Percentiles rank a stretch among this genome's conserved stretches.
Evolutionary conservation across 2,797 vertebrate species (phyloP).

Genomic region (Gambelia wislizenii): DNA sequence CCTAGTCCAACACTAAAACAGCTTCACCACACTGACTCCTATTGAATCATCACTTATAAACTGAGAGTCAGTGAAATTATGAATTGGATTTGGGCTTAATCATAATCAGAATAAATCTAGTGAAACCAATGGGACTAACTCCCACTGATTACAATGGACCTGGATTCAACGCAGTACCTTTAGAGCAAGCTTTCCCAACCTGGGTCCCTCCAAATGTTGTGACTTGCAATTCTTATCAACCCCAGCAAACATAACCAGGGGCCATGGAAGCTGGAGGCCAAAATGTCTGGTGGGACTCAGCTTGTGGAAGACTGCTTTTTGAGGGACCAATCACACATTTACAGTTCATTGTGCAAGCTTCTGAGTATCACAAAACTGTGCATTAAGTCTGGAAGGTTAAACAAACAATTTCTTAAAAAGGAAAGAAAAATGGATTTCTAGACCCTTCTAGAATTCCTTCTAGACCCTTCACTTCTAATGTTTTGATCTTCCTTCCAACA

Average conservation of each 20-base stretch:
- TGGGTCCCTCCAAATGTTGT: background rate
- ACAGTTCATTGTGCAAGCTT: background rate
- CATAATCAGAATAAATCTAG: background rate
- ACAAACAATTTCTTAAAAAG: background rate
- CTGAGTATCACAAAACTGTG: background rate
- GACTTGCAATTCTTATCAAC: background rate
- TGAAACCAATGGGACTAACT: background rate
- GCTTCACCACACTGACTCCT: background rate
- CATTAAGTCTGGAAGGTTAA: background rate
- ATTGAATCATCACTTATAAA: background rate
- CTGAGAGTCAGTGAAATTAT: background rate
- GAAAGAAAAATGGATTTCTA: background rate
- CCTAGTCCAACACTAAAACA: too few species aligned
- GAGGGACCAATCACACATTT: background rate
- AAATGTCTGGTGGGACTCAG: background rate
- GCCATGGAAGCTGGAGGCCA: background rate
- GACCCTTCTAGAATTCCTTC: background rate
- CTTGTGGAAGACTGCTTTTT: background rate
- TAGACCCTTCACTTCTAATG: background rate
- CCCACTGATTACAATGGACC: background rate
- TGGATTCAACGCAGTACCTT: background rate
- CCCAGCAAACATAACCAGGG: background rate
- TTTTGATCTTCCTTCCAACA: background rate
- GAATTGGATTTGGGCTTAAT: background rate
- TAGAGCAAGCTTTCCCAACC: background rate